These are phyloP conservation scores for Cochlearius cochlearius DNA, from an alignment of 2,113 vertebrate genomes.

Conservation along the genomic window DNA sequence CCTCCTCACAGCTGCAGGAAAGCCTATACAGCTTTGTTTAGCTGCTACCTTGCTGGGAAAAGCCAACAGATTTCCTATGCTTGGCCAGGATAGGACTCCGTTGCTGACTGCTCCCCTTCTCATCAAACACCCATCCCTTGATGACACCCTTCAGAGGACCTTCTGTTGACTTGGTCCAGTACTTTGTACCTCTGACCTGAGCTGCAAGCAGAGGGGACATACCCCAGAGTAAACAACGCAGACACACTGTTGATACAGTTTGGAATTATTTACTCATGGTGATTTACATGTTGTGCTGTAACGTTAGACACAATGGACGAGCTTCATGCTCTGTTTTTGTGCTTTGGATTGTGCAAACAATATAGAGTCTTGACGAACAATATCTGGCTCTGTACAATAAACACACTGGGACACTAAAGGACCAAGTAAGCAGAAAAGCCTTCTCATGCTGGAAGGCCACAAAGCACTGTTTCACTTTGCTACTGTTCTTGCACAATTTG, in stretches of 20 bases:
- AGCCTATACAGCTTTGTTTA: not conserved
- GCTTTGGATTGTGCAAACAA: conserved; percentile 44
- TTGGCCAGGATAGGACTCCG: not conserved
- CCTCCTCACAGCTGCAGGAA: not conserved
- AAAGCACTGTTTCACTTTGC: not conserved
- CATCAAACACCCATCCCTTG: accelerated
- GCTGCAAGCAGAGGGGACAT: not conserved
- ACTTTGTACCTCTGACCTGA: not conserved
- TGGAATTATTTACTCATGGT: conserved; percentile 64
- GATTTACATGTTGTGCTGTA: conserved; percentile 24
- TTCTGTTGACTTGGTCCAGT: not conserved
- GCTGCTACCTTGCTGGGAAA: not conserved
- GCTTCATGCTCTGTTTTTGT: conserved; percentile 68
- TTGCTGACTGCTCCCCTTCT: not conserved
- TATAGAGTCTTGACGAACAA: conserved; percentile 3
- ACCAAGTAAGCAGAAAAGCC: conserved; percentile 30
- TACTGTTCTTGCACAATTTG: not conserved
- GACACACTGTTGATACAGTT: not conserved
- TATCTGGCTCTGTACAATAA: conserved; percentile 28
- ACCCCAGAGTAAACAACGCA: not conserved
- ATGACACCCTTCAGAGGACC: not conserved
- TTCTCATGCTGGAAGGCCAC: conserved; percentile 42
- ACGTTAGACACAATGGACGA: conserved; percentile 11
- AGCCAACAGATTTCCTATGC: not conserved
- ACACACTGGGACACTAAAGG: not conserved